These are phyloP conservation scores for Hipparchia sbordonii DNA, from an alignment of 2,888 invertebrate species.

Conservation along the genomic window DNA sequence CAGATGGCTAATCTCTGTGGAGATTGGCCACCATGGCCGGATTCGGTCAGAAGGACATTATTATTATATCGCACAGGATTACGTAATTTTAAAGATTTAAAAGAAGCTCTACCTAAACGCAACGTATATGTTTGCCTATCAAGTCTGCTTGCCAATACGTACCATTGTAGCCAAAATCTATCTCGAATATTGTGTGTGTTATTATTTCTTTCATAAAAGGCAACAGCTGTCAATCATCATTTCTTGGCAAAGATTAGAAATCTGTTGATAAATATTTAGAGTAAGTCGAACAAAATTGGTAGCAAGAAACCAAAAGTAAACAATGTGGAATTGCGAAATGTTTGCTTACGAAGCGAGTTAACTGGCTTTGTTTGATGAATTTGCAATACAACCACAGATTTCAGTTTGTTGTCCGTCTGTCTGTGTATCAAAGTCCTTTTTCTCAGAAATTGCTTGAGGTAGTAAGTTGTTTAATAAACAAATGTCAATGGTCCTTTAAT, in stretches of 20 bases:
- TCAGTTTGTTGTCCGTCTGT: constrained; percentile 30
- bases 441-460: too few species aligned
- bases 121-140: too few species aligned
- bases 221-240: background rate
- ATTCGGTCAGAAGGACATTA: too few species aligned
- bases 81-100: too few species aligned
- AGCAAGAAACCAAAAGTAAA: constrained; percentile 73
- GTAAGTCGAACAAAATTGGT: constrained; percentile 60
- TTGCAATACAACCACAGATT: constrained; percentile 72
- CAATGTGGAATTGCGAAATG: constrained; percentile 69
- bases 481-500: too few species aligned
- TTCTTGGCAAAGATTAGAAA: constrained; percentile 2
- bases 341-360: constrained; percentile 63
- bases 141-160: too few species aligned
- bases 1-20: too few species aligned
- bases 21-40: too few species aligned
- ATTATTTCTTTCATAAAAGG: background rate
- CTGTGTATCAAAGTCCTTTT: too few species aligned
- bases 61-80: too few species aligned
- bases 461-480: too few species aligned
- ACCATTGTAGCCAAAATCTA: background rate
- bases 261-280: constrained; percentile 1
- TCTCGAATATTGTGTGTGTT: background rate
- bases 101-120: too few species aligned
- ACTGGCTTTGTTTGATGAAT: constrained; percentile 77